Evolutionary conservation across 2,888 invertebrate species (phyloP).

Genomic region (Amorpha juglandis): DNA sequence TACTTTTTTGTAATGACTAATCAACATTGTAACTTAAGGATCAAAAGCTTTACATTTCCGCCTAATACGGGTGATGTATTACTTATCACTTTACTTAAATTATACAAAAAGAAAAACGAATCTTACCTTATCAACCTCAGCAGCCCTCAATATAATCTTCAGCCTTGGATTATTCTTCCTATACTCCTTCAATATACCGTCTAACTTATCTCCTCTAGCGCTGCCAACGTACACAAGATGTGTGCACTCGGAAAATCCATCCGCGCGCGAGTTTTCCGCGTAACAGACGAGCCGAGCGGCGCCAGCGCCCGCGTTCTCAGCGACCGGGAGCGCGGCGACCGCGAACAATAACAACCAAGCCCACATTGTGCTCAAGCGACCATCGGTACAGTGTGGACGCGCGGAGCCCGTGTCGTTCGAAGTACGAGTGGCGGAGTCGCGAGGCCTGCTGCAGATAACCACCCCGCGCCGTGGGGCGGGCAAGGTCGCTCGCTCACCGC

Average conservation of each 20-base stretch:
- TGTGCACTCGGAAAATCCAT: conserved; percentile 75
- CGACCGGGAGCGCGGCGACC: conserved; percentile 56
- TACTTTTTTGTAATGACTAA: too few relatives aligned
- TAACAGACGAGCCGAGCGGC: conserved; percentile 79
- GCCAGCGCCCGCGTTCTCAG: conserved; percentile 71
- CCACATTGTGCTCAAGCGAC: conserved; percentile 65
- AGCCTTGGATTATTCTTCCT: conserved; percentile 76
- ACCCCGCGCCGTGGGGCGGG: conserved; percentile 71
- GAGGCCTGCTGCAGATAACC: conserved; percentile 63
- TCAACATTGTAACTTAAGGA: too few relatives aligned
- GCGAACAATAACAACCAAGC: conserved; percentile 65
- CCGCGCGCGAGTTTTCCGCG: conserved; percentile 63
- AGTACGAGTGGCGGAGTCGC: conserved; percentile 66
- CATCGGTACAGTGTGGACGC: conserved; percentile 50
- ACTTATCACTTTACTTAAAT: neutral
- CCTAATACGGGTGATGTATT: too few relatives aligned
- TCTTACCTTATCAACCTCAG: conserved; percentile 85
- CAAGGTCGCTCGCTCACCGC: conserved; percentile 74
- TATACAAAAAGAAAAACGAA: conserved; percentile 27
- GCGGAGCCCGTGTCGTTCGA: conserved; percentile 71
- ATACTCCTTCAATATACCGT: conserved; percentile 73
- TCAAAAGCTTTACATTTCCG: too few relatives aligned
- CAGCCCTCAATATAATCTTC: conserved; percentile 82
- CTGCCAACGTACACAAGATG: conserved; percentile 79
- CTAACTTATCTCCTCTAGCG: conserved; percentile 74